Conservation (phyloP, 2,888 invertebrate species). For the Caenorhabditis becei region DNA sequence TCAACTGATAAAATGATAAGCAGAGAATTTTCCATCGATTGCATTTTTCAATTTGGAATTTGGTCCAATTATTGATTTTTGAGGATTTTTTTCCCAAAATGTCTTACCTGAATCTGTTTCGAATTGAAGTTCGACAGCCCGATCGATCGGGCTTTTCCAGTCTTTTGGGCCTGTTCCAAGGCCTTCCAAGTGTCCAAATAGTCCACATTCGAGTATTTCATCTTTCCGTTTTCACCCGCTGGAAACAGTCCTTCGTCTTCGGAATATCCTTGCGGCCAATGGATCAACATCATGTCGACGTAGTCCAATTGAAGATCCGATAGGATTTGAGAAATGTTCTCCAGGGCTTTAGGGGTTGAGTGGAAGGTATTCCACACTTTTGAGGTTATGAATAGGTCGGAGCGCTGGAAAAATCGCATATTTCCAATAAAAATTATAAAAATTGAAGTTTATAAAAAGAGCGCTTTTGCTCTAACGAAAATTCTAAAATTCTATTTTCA, state of each 20-base stretch:
- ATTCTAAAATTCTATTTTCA: no score
- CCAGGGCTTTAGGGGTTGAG: slow-evolving; percentile 73
- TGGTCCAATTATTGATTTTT: no score
- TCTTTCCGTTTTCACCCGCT: slow-evolving; percentile 68
- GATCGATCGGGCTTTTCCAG: slow-evolving; percentile 74
- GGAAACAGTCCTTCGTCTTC: slow-evolving; percentile 79
- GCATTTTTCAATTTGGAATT: no score
- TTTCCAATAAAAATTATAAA: neutral
- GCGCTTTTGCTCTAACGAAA: no score
- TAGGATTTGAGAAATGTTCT: slow-evolving; percentile 64
- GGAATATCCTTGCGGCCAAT: slow-evolving; percentile 81
- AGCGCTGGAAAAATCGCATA: slow-evolving; percentile 68
- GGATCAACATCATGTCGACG: slow-evolving; percentile 80
- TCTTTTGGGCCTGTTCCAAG: slow-evolving; percentile 74
- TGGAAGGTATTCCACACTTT: slow-evolving; percentile 82
- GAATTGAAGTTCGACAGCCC: slow-evolving; percentile 81
- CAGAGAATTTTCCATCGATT: no score
- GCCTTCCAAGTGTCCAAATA: slow-evolving; percentile 81
- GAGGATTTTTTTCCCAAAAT: no score
- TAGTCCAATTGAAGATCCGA: slow-evolving; percentile 73
- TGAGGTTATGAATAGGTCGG: slow-evolving; percentile 81
- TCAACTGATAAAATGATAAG: no score
- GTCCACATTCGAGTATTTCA: slow-evolving; percentile 78
- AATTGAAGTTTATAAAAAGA: no score
- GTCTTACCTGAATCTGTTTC: no score